These are phyloP conservation scores for Thermophis baileyi DNA, from an alignment of 2,113 vertebrate species.

Conservation along the genomic window DNA sequence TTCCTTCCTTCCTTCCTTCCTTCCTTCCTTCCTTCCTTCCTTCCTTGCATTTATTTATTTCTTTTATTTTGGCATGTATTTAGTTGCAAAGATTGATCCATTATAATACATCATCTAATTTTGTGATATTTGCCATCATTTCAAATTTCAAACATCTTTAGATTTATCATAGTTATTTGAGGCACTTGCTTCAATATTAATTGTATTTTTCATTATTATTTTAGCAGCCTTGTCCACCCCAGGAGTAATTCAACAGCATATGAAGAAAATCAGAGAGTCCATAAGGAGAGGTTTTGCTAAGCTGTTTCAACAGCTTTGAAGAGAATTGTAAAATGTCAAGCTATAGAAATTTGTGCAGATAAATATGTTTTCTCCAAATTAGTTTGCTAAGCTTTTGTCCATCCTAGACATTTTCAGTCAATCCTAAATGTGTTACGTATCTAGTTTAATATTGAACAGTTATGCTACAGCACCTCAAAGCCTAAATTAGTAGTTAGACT, in stretches of 20 bases:
- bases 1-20: background rate
- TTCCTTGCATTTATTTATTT: background rate
- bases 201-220: conserved; percentile 17
- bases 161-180: conserved; percentile 34
- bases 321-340: conserved; percentile 74
- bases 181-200: conserved; percentile 59
- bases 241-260: conserved; percentile 63
- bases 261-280: conserved; percentile 47
- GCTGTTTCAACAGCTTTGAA: conserved; percentile 73
- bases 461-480: conserved; percentile 47
- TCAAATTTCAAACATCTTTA: conserved; percentile 49
- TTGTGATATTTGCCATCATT: conserved; percentile 24
- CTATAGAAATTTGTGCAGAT: conserved; percentile 71
- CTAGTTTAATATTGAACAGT: conserved; percentile 60
- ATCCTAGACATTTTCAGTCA: conserved; percentile 65
- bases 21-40: background rate
- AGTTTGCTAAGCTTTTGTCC: conserved; percentile 69
- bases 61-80: background rate
- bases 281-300: conserved; percentile 68
- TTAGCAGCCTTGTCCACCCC: conserved; percentile 21
- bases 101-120: conserved; percentile 26
- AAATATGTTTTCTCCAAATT: conserved; percentile 68
- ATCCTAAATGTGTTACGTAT: conserved; percentile 62
- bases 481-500: conserved; percentile 31
- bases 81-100: background rate